Evolutionary conservation across 2,113 vertebrate species (phyloP).

Genomic region (Protomyctophum bolini): DNA sequence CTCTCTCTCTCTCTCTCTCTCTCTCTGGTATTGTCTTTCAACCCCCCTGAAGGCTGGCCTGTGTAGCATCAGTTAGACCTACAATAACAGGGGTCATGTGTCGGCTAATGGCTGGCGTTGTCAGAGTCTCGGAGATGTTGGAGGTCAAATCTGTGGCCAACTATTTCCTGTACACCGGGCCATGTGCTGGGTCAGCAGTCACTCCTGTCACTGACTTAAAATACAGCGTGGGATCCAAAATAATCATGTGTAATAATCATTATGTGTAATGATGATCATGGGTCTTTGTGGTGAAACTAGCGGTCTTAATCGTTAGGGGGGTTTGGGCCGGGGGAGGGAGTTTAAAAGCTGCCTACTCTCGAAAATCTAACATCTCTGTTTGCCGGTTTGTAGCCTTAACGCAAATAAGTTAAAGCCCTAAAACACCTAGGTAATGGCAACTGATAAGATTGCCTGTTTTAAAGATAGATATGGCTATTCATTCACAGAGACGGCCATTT

Average conservation of each 20-base stretch:
- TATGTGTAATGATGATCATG: slow-evolving; percentile 27
- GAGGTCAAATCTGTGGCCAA: slow-evolving; percentile 29
- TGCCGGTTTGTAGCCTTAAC: background rate
- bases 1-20: slow-evolving; percentile 9
- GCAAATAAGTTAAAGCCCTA: no score
- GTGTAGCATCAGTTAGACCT: slow-evolving; percentile 45
- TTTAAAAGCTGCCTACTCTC: background rate
- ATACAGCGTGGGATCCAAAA: slow-evolving; percentile 1
- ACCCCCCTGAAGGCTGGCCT: slow-evolving; percentile 26
- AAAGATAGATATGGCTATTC: no score
- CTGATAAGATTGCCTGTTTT: no score
- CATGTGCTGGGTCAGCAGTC: slow-evolving; percentile 24
- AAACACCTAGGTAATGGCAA: no score
- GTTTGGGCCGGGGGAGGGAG: background rate
- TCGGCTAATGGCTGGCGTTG: slow-evolving; percentile 38
- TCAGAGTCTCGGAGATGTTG: slow-evolving; percentile 46
- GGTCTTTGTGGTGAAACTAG: slow-evolving; percentile 8
- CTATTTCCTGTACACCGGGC: slow-evolving; percentile 54
- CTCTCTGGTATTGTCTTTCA: background rate
- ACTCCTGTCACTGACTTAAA: slow-evolving; percentile 21
- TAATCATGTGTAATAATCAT: slow-evolving; percentile 15
- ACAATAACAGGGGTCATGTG: slow-evolving; percentile 29
- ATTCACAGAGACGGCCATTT: no score
- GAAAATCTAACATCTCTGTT: background rate
- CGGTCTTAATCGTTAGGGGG: background rate